Evolutionary conservation across 2,888 invertebrate genomes (phyloP), one percentile per base, ranked within the genome.

Genomic region (Coleophora flavipennella): DNA sequence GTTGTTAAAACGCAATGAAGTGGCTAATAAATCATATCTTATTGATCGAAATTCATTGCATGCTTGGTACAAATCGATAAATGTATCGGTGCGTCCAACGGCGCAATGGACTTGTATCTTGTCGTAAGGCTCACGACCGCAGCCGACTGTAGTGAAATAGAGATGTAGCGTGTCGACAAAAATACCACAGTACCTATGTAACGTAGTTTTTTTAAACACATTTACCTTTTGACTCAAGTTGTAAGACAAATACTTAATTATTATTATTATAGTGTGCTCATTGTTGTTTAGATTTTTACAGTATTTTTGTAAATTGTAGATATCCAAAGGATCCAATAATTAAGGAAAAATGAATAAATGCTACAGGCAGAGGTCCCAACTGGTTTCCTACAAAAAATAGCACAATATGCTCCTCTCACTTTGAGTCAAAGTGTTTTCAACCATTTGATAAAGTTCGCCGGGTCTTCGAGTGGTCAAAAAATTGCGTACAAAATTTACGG

Each of bases 391-490:
- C 28, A 9, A 20, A 40, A 33, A 27, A 14, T 10, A 36, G 31
- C 31, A 31, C 31, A 31, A 40, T 40, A 36, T 40, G 38, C 27
- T 38, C 35, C 10, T 10, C n/a, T 4, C 33, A 36, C 33, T 36
- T 37, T 31, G 25, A 33, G 25, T 11, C 43, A 49, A 33, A 36
- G 26, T 41, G 41, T 33, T 41, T 38, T 36, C 35, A 38, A 31
- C 38, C 40, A 31, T 31, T 38, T 11, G 33, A 32, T 14, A 41
- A 43, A 38, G 29, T 33, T 35, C 43, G 38, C 33, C 32, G 41
- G 27, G 38, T 43, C 10, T 43, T 43, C 26, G 43, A 43, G 38
- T 41, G 40, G 41, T 11, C 43, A 14, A 26, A 27, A 39, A 43
- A 31, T 36, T 40, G n/a, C 33, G 36, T 33, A 28, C 14, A 8